Percentiles rank a stretch among this genome's conserved stretches.
Evolutionary conservation across 2,797 vertebrate species (phyloP).

Genomic region (Adrianichthys oophorus): DNA sequence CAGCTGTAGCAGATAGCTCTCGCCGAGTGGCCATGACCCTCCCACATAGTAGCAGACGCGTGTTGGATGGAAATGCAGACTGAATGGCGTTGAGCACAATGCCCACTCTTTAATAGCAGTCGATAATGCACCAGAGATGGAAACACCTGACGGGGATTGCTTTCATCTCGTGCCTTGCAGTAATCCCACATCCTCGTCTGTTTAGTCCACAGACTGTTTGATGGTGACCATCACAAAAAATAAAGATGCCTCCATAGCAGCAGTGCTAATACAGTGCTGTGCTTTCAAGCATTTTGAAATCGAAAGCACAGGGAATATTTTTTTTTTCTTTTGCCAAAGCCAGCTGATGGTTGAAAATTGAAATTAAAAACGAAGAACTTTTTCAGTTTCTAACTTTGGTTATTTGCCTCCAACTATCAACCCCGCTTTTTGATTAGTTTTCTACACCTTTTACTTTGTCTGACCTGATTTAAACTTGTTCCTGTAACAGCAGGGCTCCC

Average conservation of each 20-base stretch:
- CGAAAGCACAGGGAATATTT: not conserved
- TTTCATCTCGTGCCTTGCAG: conserved; percentile 38
- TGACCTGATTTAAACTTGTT: conserved; percentile 31
- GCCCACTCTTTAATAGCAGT: conserved; percentile 38
- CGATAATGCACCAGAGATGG: conserved; percentile 34
- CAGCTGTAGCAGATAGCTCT: conserved; percentile 42
- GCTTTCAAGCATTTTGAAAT: conserved; percentile 8
- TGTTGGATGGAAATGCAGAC: conserved; percentile 28
- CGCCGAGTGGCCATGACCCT: conserved; percentile 53
- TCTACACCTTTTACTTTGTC: conserved; percentile 43
- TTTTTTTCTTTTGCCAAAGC: not conserved
- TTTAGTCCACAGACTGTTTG: conserved; percentile 14
- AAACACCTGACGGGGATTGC: conserved; percentile 39
- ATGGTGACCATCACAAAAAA: conserved; percentile 1
- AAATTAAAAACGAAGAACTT: too few species aligned
- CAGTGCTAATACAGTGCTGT: not conserved
- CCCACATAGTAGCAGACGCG: conserved; percentile 21
- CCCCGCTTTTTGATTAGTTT: conserved; percentile 44
- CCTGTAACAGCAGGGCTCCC: conserved; percentile 25
- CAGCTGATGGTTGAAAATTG: not conserved
- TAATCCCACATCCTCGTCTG: conserved; percentile 16
- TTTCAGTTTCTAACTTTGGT: too few species aligned
- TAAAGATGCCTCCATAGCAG: not conserved
- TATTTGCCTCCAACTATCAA: not conserved
- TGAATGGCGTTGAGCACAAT: conserved; percentile 41